Percentiles rank a stretch among this genome's conserved stretches.
phyloP scores from a whole-genome alignment of 2,888 invertebrate genomes.

The Branchinecta sandiegonensis region DNA sequence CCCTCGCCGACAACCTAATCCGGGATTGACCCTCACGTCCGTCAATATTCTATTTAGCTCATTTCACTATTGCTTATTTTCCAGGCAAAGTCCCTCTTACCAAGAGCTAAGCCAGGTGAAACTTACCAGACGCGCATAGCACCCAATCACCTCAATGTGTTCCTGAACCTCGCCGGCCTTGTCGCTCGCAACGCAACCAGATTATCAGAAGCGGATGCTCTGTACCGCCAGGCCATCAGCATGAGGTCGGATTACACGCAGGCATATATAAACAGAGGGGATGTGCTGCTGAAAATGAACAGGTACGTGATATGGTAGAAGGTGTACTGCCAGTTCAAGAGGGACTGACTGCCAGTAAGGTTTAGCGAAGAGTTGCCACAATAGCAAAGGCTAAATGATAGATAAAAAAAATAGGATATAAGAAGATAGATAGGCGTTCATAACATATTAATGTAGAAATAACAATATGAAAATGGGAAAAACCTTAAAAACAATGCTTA shows the following conservation, averaged over 20 bases:
- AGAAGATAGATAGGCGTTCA: no score
- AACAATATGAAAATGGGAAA: no score
- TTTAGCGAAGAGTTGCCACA: no score
- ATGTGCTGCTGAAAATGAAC: conserved; percentile 85
- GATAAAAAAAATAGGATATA: no score
- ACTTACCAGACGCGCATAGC: conserved; percentile 90
- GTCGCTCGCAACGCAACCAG: conserved; percentile 83
- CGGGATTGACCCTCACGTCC: no score
- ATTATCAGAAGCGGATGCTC: conserved; percentile 80
- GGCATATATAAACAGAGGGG: conserved; percentile 92
- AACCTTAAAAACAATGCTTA: no score
- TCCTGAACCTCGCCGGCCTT: conserved; percentile 82
- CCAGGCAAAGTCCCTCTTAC: conserved; percentile 68
- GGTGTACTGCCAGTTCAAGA: background rate
- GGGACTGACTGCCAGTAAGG: no score
- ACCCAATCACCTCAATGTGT: conserved; percentile 88
- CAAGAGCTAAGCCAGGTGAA: conserved; percentile 81
- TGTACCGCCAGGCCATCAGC: conserved; percentile 87
- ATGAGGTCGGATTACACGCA: conserved; percentile 93
- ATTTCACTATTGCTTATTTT: conserved; percentile 21
- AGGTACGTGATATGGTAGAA: conserved; percentile 32
- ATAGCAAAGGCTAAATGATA: no score
- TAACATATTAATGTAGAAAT: no score
- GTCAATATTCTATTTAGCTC: no score
- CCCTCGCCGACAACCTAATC: no score